Conservation (phyloP, 2,888 invertebrate species). For the Limnephilus marmoratus region DNA sequence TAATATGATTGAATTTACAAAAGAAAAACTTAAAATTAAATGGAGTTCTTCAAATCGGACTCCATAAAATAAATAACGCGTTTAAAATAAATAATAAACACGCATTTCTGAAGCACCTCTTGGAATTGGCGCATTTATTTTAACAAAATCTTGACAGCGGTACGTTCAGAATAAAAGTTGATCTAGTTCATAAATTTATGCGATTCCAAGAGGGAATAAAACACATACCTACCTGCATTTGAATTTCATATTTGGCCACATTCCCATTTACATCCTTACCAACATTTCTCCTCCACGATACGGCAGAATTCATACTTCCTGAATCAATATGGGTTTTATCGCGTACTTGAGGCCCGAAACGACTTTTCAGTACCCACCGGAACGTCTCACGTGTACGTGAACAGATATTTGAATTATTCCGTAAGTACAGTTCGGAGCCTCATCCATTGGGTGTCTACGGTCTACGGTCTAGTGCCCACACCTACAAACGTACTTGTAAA, state of each 20-base stretch:
- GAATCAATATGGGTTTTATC: neutral
- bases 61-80: too few species aligned
- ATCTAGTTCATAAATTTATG: neutral
- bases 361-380: slow-evolving; percentile 23
- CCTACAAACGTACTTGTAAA: neutral
- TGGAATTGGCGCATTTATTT: too few species aligned
- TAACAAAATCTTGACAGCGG: neutral
- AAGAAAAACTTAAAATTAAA: too few species aligned
- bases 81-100: too few species aligned
- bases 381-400: slow-evolving; percentile 24
- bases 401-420: slow-evolving; percentile 39
- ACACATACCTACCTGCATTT: neutral
- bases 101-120: too few species aligned
- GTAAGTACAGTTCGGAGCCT: neutral
- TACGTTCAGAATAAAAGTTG: neutral
- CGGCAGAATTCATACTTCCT: neutral
- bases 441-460: neutral
- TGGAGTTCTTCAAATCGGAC: too few species aligned
- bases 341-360: slow-evolving; percentile 13
- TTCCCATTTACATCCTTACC: neutral
- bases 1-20: too few species aligned
- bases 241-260: neutral
- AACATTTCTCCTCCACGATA: neutral
- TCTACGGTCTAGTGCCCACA: neutral
- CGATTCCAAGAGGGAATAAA: neutral